Evolutionary conservation across 2,888 invertebrate species (phyloP).

Genomic region (Sinhomidia bicolor): DNA sequence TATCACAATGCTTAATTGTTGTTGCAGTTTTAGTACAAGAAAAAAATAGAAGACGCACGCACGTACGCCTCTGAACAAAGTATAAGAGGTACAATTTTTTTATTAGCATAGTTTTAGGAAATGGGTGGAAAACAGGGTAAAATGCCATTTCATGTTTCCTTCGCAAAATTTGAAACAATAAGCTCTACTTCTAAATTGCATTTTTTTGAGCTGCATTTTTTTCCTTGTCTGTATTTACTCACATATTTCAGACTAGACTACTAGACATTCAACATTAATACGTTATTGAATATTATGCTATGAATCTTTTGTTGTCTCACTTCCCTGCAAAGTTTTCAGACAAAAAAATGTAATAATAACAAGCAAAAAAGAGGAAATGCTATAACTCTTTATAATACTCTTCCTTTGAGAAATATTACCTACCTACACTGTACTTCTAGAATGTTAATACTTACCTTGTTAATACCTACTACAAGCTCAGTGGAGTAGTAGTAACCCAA

Average conservation of each 20-base stretch:
- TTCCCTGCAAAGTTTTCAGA: background rate
- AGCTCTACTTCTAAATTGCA: background rate
- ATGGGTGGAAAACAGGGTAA: conserved; percentile 58
- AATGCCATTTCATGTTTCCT: background rate
- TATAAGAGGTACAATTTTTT: conserved; percentile 12
- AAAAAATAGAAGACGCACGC: conserved; percentile 14
- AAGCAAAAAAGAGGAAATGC: conserved; percentile 37
- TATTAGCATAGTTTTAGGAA: conserved; percentile 53
- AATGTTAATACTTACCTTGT: no score
- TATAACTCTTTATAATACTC: background rate
- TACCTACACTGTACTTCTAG: background rate
- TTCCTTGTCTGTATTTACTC: no score
- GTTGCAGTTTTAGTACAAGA: background rate
- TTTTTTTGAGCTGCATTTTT: no score
- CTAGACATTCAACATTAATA: background rate
- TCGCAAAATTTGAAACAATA: background rate
- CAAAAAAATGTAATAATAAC: no score
- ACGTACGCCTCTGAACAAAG: background rate
- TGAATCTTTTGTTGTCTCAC: background rate
- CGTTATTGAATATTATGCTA: background rate
- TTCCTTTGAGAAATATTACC: background rate
- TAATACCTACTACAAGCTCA: background rate
- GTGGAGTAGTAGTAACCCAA: background rate
- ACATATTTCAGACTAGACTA: background rate
- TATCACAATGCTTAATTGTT: no score